Percentiles rank a stretch among this genome's conserved stretches.
phyloP scores from a whole-genome alignment of 2,797 vertebrate genomes.

The Melanotaenia nigrans region DNA sequence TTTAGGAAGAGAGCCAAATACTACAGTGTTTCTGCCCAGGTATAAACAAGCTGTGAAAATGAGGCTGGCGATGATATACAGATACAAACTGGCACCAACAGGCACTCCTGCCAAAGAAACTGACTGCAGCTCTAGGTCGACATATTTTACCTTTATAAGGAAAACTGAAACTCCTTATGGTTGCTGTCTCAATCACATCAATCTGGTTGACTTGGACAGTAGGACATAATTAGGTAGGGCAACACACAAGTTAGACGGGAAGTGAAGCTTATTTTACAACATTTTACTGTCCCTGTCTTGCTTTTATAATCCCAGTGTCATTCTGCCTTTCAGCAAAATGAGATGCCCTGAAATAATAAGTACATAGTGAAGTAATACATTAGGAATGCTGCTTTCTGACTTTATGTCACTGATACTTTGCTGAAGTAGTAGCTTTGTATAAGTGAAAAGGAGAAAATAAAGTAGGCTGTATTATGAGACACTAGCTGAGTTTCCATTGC shows the following conservation, averaged over 20 bases:
- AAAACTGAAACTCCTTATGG: conserved; percentile 58
- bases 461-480: conserved; percentile 30
- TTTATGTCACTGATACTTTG: conserved; percentile 52
- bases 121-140: conserved; percentile 57
- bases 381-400: conserved; percentile 58
- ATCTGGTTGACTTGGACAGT: conserved; percentile 56
- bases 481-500: neutral
- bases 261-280: conserved; percentile 52
- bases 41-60: conserved; percentile 71
- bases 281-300: conserved; percentile 33
- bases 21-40: conserved; percentile 50
- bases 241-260: conserved; percentile 35
- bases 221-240: conserved; percentile 62
- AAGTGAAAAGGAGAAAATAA: conserved; percentile 30
- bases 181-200: conserved; percentile 53
- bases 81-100: conserved; percentile 61
- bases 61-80: conserved; percentile 64
- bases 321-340: conserved; percentile 40
- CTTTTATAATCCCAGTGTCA: conserved; percentile 62
- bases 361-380: conserved; percentile 55
- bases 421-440: conserved; percentile 51
- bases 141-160: conserved; percentile 86
- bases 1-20: conserved; percentile 52
- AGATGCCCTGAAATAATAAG: conserved; percentile 33
- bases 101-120: conserved; percentile 58